These are phyloP conservation scores for Myzus persicae DNA, from an alignment of 1,140 invertebrate genomes.

Conservation along the genomic window DNA sequence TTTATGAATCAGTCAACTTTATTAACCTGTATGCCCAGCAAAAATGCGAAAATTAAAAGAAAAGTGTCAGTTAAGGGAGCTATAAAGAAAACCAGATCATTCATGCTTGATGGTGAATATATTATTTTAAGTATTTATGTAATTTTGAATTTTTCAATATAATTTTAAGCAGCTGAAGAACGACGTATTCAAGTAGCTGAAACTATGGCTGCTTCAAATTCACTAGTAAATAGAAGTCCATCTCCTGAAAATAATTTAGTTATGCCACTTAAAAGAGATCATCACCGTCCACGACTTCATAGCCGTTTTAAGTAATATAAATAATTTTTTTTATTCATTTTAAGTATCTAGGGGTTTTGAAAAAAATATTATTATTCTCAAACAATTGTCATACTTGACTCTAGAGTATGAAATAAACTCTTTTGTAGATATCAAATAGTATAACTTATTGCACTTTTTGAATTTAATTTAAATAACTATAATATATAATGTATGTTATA, in stretches of 20 bases:
- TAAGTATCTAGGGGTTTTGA: not conserved
- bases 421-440: not conserved
- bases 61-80: slow-evolving; percentile 85
- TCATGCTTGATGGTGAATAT: slow-evolving; percentile 67
- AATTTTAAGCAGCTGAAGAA: slow-evolving; percentile 45
- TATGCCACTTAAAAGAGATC: not conserved
- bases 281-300: not conserved
- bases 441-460: not conserved
- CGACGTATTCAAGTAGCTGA: slow-evolving; percentile 48
- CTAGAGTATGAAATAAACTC: not conserved
- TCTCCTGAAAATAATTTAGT: slow-evolving; percentile 32
- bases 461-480: too few species aligned
- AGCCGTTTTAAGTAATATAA: slow-evolving; percentile 48
- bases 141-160: not conserved
- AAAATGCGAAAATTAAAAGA: slow-evolving; percentile 66
- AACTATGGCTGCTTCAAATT: not conserved
- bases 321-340: not conserved
- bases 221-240: not conserved
- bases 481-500: too few species aligned
- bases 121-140: not conserved
- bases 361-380: not conserved
- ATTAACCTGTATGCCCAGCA: slow-evolving; percentile 68
- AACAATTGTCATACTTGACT: not conserved
- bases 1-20: slow-evolving; percentile 77
- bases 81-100: slow-evolving; percentile 86